Evolutionary conservation across 2,888 invertebrate species (phyloP), one percentile per base, ranked within the genome.

Genomic region (Drosophila glabriapex): DNA sequence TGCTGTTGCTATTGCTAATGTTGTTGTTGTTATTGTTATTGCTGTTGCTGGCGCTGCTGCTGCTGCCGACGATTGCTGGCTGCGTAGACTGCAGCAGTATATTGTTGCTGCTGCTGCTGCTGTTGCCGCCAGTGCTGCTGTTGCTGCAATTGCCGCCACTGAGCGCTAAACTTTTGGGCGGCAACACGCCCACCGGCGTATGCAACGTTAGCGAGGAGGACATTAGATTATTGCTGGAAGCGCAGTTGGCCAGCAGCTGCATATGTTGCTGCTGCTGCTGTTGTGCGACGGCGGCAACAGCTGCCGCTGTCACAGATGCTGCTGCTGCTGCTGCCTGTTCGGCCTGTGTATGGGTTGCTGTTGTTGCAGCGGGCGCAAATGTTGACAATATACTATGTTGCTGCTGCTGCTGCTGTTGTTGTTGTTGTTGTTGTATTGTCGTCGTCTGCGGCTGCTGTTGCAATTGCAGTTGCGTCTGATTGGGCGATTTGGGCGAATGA

Each of bases 401-500:
- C 72, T 70, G 83, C 58, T 69, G 82, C 78, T 80, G 88, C 59
- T 91, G 89, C 33, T 82, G 84, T n/a, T 80, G 92, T 78, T 85
- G 92, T 60, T 79, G 87, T 76, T 85, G 90, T 74, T 72, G 91
- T 55, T 88, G 87, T 56, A 54, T 67, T 62, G 80, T 80, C 67
- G 85, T 73, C 70, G 78, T 69, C 68, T 60, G 61, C 56, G 68
- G 70, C 56, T 78, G 80, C 50, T 84, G 86, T 54, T 85, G 84
- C 37, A 83, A 12, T 29, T 52, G 50, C 29, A 29, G 81, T 55
- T 89, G 92, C 68, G 91, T 91, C 79, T 93, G 93, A 90, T 92
- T 93, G 83, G 93, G 93, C 70, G 93, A 93, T 92, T 94, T 93
- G 76, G 94, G 93, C 73, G 93, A 93, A 90, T 91, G 92, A 91